Evolutionary conservation across 2,113 vertebrate species (phyloP).

Genomic region (Myrmecophaga tridactyla): DNA sequence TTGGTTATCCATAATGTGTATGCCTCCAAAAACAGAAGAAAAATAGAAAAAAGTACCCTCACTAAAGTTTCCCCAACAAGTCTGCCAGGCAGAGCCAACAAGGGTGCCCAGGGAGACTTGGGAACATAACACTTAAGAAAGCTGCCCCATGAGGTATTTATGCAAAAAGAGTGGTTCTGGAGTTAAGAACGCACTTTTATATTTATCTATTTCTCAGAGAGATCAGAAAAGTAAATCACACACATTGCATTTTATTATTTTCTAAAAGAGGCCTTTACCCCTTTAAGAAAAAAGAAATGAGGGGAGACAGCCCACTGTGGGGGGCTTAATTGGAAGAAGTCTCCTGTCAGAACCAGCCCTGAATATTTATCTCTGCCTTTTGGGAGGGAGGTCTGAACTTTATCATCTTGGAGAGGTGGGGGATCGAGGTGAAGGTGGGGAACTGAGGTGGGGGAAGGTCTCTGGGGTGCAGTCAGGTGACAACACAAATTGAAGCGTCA

Average conservation of each 20-base stretch:
- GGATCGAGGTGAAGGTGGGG: not conserved
- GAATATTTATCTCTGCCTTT: slow-evolving; percentile 38
- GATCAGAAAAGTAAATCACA: slow-evolving; percentile 80
- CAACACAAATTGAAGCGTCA: not conserved
- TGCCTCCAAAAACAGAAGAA: slow-evolving; percentile 78
- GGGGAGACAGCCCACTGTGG: slow-evolving; percentile 68
- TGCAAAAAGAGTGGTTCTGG: slow-evolving; percentile 82
- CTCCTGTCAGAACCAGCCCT: slow-evolving; percentile 52
- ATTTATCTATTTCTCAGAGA: slow-evolving; percentile 79
- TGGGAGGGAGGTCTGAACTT: slow-evolving; percentile 30
- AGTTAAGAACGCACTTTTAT: slow-evolving; percentile 79
- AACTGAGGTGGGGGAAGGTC: not conserved
- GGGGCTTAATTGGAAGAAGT: slow-evolving; percentile 48
- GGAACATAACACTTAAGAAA: slow-evolving; percentile 79
- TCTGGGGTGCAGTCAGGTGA: not conserved
- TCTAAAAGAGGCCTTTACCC: slow-evolving; percentile 71
- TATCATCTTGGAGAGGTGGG: not conserved
- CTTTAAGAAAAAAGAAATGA: slow-evolving; percentile 66
- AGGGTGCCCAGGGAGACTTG: slow-evolving; percentile 71
- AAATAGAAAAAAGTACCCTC: slow-evolving; percentile 76
- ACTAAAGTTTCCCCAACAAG: slow-evolving; percentile 67
- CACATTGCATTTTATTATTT: slow-evolving; percentile 76
- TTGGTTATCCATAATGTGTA: slow-evolving; percentile 78
- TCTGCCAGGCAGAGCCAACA: slow-evolving; percentile 66
- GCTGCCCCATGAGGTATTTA: slow-evolving; percentile 83